Percentiles rank a stretch among this genome's conserved stretches.
These are phyloP conservation scores for Callorhinus ursinus DNA, from an alignment of 2,113 vertebrate genomes.

Conservation along the genomic window DNA sequence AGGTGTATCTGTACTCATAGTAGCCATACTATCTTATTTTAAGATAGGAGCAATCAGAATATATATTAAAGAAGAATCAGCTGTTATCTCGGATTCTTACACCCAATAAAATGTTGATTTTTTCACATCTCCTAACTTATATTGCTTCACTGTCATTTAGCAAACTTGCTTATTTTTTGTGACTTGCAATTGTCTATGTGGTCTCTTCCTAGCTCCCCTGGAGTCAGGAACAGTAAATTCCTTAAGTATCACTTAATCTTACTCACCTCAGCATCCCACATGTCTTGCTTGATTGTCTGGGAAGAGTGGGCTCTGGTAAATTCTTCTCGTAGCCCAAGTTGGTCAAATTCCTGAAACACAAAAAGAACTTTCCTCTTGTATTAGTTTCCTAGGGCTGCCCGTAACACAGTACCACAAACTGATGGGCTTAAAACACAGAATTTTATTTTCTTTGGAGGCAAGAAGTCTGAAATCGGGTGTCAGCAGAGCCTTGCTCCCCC, in stretches of 20 bases:
- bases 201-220: not conserved
- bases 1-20: not conserved
- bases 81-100: not conserved
- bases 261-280: not conserved
- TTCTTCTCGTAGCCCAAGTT: not conserved
- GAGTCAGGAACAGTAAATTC: not conserved
- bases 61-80: not conserved
- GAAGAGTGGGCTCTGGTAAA: not conserved
- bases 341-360: not conserved
- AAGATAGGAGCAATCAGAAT: not conserved
- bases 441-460: not conserved
- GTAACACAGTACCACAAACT: not conserved
- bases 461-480: not conserved
- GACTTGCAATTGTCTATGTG: not conserved
- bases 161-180: not conserved
- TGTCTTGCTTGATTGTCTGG: not conserved
- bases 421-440: not conserved
- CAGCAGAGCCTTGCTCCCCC: too few species aligned
- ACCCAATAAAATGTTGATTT: not conserved
- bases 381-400: not conserved
- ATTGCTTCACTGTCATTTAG: not conserved
- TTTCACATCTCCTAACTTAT: not conserved
- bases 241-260: not conserved
- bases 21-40: not conserved
- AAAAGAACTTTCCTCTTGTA: not conserved